Percentiles rank a stretch among this genome's conserved stretches.
Evolutionary conservation across 2,113 vertebrate species (phyloP).

Genomic region (Hoplias malabaricus): DNA sequence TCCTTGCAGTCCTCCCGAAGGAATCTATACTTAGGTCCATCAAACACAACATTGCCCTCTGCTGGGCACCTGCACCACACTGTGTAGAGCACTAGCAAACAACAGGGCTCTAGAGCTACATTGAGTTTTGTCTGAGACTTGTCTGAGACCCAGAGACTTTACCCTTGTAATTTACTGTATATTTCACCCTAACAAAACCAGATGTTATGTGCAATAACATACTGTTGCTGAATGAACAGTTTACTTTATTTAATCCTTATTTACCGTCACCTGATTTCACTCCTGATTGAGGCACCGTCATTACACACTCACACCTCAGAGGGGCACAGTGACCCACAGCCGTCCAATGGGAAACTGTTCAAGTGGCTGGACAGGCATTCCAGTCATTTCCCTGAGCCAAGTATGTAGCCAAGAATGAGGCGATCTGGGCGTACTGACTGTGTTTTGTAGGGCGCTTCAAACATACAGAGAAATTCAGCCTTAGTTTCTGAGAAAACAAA

Average conservation of each 20-base stretch:
- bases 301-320: constrained; percentile 77
- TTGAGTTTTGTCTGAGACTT: background rate
- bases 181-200: background rate
- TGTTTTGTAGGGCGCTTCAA: no score
- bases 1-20: no score
- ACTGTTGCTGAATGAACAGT: background rate
- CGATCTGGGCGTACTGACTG: no score
- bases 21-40: no score
- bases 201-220: background rate
- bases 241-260: constrained; percentile 1
- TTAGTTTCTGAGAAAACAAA: no score
- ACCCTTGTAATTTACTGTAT: no score
- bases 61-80: constrained; percentile 85
- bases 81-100: constrained; percentile 82
- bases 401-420: no score
- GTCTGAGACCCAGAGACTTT: background rate
- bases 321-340: no score
- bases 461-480: no score
- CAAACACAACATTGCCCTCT: constrained; percentile 88
- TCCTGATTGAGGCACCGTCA: constrained; percentile 90
- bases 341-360: constrained; percentile 86
- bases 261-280: constrained; percentile 92
- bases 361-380: constrained; percentile 86
- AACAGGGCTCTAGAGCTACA: background rate
- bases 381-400: no score